A percentile compares a stretch with the other conserved stretches of the same genome.
These are phyloP conservation scores for Leptinotarsa haldemani DNA, from an alignment of 2,888 invertebrate species.

Conservation along the genomic window DNA sequence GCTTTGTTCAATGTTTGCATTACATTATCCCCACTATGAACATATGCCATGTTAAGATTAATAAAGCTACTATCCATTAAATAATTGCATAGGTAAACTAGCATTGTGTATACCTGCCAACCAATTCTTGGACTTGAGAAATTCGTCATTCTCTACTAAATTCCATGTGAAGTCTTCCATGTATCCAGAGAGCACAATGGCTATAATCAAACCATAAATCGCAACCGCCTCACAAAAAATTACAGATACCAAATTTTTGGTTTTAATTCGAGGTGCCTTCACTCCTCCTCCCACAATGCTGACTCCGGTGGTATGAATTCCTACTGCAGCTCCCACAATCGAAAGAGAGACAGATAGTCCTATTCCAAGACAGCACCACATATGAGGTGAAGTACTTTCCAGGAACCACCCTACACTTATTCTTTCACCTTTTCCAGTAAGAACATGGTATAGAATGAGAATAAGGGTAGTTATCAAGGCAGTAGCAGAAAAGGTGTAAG, in stretches of 20 bases:
- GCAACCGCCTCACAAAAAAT: conserved; percentile 99
- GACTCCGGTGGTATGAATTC: conserved; percentile 96
- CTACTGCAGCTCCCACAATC: conserved; percentile 94
- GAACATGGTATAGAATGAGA: conserved; percentile 74
- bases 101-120: conserved; percentile 67
- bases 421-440: conserved; percentile 88
- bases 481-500: conserved; percentile 62
- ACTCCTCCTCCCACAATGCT: conserved; percentile 98
- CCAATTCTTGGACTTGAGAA: conserved; percentile 76
- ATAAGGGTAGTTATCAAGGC: conserved; percentile 60
- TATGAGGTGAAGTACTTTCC: conserved; percentile 89
- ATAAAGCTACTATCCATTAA: no score
- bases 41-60: no score
- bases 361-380: conserved; percentile 96
- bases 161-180: conserved; percentile 69
- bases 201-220: conserved; percentile 98
- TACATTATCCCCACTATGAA: no score
- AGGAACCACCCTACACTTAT: conserved; percentile 93
- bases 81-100: not conserved
- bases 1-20: no score
- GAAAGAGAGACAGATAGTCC: conserved; percentile 94
- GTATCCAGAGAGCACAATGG: conserved; percentile 93
- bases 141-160: conserved; percentile 58
- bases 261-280: conserved; percentile 98
- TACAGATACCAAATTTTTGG: conserved; percentile 98